phyloP scores from a whole-genome alignment of 2,888 invertebrate species.

The Sericinus montela region DNA sequence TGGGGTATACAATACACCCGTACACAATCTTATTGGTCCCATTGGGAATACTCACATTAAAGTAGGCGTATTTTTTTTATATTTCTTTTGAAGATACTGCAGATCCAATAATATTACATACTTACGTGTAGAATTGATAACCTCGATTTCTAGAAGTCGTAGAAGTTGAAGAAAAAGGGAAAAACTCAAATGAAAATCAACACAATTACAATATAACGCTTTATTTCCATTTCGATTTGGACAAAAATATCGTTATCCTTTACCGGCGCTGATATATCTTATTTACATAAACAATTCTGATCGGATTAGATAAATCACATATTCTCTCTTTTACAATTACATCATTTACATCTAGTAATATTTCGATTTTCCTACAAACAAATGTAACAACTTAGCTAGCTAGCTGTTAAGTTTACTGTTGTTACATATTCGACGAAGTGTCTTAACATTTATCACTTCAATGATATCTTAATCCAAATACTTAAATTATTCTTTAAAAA shows the following conservation, averaged over 20 bases:
- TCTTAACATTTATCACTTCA: too few species aligned
- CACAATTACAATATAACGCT: slow-evolving; percentile 21
- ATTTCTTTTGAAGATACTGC: too few species aligned
- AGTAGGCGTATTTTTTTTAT: too few species aligned
- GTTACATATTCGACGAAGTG: too few species aligned
- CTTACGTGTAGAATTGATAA: too few species aligned
- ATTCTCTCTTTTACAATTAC: slow-evolving; percentile 15
- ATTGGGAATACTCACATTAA: too few species aligned
- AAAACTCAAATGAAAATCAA: not conserved
- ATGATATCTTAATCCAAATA: too few species aligned
- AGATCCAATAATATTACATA: too few species aligned
- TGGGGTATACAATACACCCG: too few species aligned
- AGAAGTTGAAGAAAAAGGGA: not conserved
- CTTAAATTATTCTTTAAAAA: too few species aligned
- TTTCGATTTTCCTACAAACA: not conserved
- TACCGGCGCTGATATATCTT: slow-evolving; percentile 18
- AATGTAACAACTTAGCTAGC: slow-evolving; percentile 4
- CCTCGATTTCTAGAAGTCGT: too few species aligned
- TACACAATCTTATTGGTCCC: too few species aligned
- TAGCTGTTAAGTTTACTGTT: not conserved
- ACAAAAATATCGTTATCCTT: slow-evolving; percentile 27
- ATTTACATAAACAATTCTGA: slow-evolving; percentile 18
- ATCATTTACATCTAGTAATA: slow-evolving; percentile 6
- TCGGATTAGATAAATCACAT: slow-evolving; percentile 16
- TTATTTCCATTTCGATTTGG: slow-evolving; percentile 27